Conservation (phyloP, 53 echinoderm and acorn worm genomes). For the Luidia sarsii region DNA sequence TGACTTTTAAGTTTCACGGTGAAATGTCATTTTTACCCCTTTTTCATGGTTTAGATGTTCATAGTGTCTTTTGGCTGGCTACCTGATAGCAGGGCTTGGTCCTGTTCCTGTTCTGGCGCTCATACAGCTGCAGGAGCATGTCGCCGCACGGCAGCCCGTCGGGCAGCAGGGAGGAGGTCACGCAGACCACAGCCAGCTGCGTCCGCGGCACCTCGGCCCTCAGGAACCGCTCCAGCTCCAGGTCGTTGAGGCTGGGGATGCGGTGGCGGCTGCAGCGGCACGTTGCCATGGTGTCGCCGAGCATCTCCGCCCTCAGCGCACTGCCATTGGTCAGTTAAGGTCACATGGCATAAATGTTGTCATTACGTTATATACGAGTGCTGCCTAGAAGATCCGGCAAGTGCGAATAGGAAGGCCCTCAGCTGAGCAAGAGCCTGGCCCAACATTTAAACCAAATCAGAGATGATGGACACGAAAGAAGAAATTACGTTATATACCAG, state of each 20-base stretch:
- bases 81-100: conserved; percentile 97
- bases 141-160: conserved; percentile 74
- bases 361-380: background rate
- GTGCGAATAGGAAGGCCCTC: no score
- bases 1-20: no score
- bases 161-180: conserved; percentile 83
- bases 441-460: no score
- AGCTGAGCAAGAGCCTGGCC: no score
- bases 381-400: no score
- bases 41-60: no score
- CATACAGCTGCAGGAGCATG: conserved; percentile 85
- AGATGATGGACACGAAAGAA: no score
- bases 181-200: conserved; percentile 84
- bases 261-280: conserved; percentile 92
- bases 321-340: conserved; percentile 54
- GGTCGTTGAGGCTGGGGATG: conserved; percentile 82
- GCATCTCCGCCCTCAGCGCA: conserved; percentile 78
- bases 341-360: background rate
- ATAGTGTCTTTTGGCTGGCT: no score
- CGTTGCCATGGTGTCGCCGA: conserved; percentile 71
- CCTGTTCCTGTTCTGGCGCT: conserved; percentile 86
- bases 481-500: no score
- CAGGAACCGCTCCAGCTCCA: conserved; percentile 84
- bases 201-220: conserved; percentile 53
- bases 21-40: no score